Percentiles rank a stretch among this genome's conserved stretches.
Conservation (phyloP, 2,113 vertebrate species). For the Tyrannus savana region DNA sequence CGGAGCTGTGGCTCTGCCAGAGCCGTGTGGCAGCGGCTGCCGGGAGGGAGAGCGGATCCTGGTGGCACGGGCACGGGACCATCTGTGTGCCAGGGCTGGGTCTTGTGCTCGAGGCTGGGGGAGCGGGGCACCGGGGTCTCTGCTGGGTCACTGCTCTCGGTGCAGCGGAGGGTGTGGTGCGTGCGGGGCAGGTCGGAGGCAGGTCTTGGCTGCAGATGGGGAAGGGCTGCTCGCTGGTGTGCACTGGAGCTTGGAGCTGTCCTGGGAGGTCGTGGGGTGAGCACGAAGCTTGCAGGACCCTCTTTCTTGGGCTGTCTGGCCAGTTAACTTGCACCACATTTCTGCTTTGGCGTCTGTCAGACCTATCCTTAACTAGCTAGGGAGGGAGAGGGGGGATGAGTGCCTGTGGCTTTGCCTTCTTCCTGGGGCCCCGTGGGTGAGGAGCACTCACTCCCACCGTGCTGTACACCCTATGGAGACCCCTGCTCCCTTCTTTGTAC, state of each 20-base stretch:
- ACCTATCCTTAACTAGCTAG: slow-evolving; percentile 29
- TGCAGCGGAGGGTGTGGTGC: neutral
- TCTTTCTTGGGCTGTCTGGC: neutral
- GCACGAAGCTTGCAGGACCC: neutral
- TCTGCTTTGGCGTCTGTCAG: slow-evolving; percentile 50
- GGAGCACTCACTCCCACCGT: neutral
- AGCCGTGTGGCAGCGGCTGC: neutral
- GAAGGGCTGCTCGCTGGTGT: slow-evolving; percentile 17
- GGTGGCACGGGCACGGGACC: fast-evolving
- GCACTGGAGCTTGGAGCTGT: slow-evolving; percentile 35
- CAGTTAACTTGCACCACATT: neutral
- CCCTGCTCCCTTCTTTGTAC: slow-evolving; percentile 8
- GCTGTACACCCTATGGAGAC: slow-evolving; percentile 5
- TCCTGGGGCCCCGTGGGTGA: neutral
- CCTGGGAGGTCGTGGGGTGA: neutral
- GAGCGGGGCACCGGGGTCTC: neutral
- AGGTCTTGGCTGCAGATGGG: neutral
- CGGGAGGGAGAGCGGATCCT: neutral
- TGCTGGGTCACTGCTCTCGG: slow-evolving; percentile 34
- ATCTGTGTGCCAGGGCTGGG: fast-evolving
- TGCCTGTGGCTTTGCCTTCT: slow-evolving; percentile 16
- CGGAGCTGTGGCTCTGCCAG: neutral
- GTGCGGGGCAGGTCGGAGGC: neutral
- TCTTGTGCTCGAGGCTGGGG: neutral
- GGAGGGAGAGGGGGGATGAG: neutral